Conservation (phyloP, 2,797 vertebrate genomes). For the Syncerus caffer region DNA sequence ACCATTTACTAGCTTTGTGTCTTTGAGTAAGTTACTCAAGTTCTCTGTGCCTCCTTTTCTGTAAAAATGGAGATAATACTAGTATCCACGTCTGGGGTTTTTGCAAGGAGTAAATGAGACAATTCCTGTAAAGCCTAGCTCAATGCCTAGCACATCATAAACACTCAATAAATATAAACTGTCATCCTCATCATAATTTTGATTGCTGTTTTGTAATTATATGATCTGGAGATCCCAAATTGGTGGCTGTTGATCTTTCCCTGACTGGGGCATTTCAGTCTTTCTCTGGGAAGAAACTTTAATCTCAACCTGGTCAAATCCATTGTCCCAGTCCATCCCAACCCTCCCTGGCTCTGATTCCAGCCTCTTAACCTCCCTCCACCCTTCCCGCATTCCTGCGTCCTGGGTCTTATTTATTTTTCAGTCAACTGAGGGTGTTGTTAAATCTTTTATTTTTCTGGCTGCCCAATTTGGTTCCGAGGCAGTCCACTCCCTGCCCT, state of each 20-base stretch:
- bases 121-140: background rate
- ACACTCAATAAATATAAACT: background rate
- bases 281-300: conserved; percentile 38
- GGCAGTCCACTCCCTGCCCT: conserved; percentile 64
- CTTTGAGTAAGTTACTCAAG: background rate
- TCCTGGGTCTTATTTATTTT: conserved; percentile 67
- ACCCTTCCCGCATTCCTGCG: conserved; percentile 62
- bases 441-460: conserved; percentile 70
- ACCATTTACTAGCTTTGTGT: background rate
- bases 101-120: conserved; percentile 10
- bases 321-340: conserved; percentile 17
- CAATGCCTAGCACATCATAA: background rate
- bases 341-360: background rate
- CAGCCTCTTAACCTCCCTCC: conserved; percentile 47
- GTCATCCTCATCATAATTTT: background rate
- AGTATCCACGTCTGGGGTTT: background rate
- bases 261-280: background rate
- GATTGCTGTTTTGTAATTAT: background rate
- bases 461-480: conserved; percentile 50
- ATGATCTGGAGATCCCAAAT: background rate
- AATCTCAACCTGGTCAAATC: conserved; percentile 28
- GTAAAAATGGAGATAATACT: conserved; percentile 17
- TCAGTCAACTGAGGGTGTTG: conserved; percentile 66
- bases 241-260: background rate
- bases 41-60: background rate